phyloP scores from a whole-genome alignment of 2,113 vertebrate species.

The Gallinago undulata region DNA sequence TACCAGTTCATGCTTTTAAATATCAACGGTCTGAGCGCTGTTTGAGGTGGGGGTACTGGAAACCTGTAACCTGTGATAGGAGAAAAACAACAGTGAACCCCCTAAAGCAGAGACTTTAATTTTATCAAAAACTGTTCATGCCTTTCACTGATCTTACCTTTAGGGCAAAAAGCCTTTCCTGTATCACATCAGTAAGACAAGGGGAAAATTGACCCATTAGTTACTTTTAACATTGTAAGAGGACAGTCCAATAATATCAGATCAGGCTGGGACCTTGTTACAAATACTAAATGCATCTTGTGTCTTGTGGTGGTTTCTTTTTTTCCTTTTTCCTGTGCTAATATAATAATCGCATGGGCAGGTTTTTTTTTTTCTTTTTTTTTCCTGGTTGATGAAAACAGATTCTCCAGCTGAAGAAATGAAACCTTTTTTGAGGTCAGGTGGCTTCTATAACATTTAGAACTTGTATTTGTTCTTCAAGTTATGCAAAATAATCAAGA shows the following conservation, averaged over 20 bases:
- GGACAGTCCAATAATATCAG: background rate
- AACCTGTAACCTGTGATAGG: background rate
- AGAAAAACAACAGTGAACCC: background rate
- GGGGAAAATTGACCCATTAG: slow-evolving; percentile 1
- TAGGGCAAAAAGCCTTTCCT: background rate
- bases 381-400: background rate
- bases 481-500: background rate
- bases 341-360: background rate
- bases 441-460: background rate
- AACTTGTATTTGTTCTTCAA: background rate
- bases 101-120: background rate
- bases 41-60: accelerated
- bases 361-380: background rate
- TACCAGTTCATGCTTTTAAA: background rate
- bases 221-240: background rate
- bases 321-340: background rate
- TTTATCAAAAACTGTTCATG: background rate
- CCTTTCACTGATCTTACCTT: background rate
- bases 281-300: background rate
- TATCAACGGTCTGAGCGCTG: background rate
- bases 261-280: background rate
- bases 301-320: background rate
- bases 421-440: background rate
- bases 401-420: background rate
- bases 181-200: background rate